Evolutionary conservation across 2,888 invertebrate species (phyloP), one percentile per base, ranked within the genome.

Genomic region (Hofmannophila pseudospretella): DNA sequence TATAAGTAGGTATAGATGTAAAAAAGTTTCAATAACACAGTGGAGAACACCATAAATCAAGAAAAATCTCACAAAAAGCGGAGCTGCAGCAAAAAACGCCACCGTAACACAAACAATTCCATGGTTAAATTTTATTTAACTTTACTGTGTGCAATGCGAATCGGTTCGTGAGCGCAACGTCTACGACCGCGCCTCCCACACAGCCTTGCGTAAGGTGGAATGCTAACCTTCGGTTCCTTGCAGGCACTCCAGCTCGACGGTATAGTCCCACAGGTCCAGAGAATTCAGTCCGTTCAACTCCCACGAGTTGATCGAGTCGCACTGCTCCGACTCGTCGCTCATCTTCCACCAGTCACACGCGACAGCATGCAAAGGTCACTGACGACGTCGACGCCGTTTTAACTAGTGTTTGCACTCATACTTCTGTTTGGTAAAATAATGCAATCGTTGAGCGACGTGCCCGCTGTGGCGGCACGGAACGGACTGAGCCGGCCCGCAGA

Each of bases 211-310:
- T 48, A 60, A 66, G 45, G 34, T n/a, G 4, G 25, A 38, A 44
- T 34, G 34, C 82, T 75, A 75, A 93, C 93, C 93, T 93, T 93
- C 90, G 47, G 91, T 91, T 58, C 92, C 93, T 70, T 92, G 90
- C 55, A 94, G 86, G 72, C 93, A 94, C 70, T 94, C 94, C 77
- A 94, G 80, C 71, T 94, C 94, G 56, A 94, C 93, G 32, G 93
- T 92, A 70, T 94, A 95, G 88, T 94, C 94, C 94, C 94, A 95
- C 60, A 91, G 91, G 70, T 94, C 94, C 73, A 94, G 76, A 34
- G 94, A 93, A 64, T 90, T 92, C 51, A 92, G 76, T 43, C 89
- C 88, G 65, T 82, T 88, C 56, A 84, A 65, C 68, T 88, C 88
- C 88, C 88, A 88, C 7, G 86, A 84, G 66, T 80, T 86, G 50